These are phyloP conservation scores for Intellagama lesueurii DNA, from an alignment of 2,797 vertebrate species.

Conservation along the genomic window DNA sequence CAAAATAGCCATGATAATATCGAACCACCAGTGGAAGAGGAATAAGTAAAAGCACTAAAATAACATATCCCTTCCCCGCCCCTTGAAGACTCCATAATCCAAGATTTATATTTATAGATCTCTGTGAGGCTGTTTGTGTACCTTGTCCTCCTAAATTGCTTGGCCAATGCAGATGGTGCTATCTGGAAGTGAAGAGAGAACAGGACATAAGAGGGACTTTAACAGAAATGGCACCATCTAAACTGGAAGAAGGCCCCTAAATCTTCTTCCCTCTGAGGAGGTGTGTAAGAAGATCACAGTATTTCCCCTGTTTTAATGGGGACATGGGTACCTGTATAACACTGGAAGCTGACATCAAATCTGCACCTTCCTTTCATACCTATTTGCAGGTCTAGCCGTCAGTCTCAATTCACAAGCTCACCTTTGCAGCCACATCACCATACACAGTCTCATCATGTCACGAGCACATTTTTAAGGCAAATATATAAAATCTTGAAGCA, in stretches of 20 bases:
- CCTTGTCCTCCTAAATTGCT: not conserved
- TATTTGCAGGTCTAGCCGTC: not conserved
- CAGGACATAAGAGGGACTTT: not conserved
- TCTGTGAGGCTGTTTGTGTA: not conserved
- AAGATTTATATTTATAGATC: not conserved
- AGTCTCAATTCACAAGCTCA: not conserved
- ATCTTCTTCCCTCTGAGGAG: not conserved
- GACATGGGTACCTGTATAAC: not conserved
- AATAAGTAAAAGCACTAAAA: not conserved
- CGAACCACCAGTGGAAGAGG: too few species aligned
- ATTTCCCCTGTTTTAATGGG: not conserved
- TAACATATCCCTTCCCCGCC: constrained; percentile 52
- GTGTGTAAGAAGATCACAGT: not conserved
- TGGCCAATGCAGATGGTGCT: not conserved
- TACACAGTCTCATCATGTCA: not conserved
- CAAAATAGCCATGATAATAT: too few species aligned
- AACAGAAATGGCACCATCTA: not conserved
- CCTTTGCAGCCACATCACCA: not conserved
- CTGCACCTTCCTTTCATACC: not conserved
- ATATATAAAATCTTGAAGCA: constrained; percentile 44
- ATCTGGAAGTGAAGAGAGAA: not conserved
- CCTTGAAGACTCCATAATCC: too few species aligned
- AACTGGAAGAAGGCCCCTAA: not conserved
- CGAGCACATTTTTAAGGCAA: not conserved
- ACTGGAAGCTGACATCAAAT: not conserved